Evolutionary conservation across 2,797 vertebrate species (phyloP).

Genomic region (Pangasius djambal): DNA sequence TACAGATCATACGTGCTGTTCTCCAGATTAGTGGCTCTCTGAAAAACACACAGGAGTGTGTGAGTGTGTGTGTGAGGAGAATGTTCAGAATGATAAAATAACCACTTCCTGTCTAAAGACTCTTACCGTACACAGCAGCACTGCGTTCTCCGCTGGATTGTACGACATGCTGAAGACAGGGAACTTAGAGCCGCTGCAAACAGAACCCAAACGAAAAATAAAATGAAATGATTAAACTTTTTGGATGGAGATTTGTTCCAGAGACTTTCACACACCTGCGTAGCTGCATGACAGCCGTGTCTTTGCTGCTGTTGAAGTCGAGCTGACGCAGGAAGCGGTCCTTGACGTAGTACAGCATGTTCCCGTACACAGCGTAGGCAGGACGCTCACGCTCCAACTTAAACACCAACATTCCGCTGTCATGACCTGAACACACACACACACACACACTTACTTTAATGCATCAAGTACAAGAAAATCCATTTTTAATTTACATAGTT

Average conservation of each 20-base stretch:
- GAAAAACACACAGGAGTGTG: slow-evolving; percentile 16
- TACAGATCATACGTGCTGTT: slow-evolving; percentile 98
- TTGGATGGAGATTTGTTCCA: neutral
- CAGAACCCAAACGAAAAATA: neutral
- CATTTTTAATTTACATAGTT: neutral
- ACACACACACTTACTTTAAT: slow-evolving; percentile 15
- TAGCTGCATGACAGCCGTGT: slow-evolving; percentile 96
- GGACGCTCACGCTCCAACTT: slow-evolving; percentile 94
- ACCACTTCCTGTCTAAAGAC: slow-evolving; percentile 49
- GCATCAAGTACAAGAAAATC: neutral
- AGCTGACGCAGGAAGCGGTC: slow-evolving; percentile 94
- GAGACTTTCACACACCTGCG: slow-evolving; percentile 73
- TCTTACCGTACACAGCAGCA: slow-evolving; percentile 91
- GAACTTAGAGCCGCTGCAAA: slow-evolving; percentile 90
- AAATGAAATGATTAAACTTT: neutral
- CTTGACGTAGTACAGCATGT: slow-evolving; percentile 93
- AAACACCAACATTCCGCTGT: slow-evolving; percentile 97
- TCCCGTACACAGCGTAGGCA: slow-evolving; percentile 91
- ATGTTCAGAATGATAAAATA: neutral
- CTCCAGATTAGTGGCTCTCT: slow-evolving; percentile 97
- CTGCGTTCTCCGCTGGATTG: slow-evolving; percentile 94
- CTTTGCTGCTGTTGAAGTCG: slow-evolving; percentile 96
- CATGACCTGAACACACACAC: slow-evolving; percentile 79
- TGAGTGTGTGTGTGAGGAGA: neutral
- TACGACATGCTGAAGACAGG: slow-evolving; percentile 98